Base-by-base conservation (phyloP, 1,140 invertebrate species). In the Colletes latitarsis region DNA sequence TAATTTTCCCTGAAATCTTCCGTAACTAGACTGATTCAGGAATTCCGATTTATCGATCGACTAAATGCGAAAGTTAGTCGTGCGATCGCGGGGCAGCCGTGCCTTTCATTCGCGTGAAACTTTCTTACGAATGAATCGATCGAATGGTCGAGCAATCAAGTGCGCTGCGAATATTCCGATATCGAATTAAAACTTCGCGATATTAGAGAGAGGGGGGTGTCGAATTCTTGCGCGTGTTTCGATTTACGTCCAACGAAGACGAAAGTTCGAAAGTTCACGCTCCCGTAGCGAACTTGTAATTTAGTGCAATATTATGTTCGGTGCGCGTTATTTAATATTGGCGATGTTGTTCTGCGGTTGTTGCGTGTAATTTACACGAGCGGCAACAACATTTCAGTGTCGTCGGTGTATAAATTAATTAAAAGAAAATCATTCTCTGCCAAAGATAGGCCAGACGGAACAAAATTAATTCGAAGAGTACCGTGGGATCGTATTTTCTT, bases 161-260 rank as follows among this genome's bases (percentile, higher is more conserved):
- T 68, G 66, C 62, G 52, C 55, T 41, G 55, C 46, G 75, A 77
- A 77, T 77, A 77, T 71, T 62, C 67, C 76, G 67, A 71, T 71
- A 63, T 77, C 67, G 46, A 77, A 77, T 77, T 77, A 77, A 77
- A 77, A 77, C 60, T 77, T 49, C 3, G 6, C 3, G 21, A 52
- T 52, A 67, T 67, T 67, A 67, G 64, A 12, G 19, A 10, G 64
- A 3, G n/a, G 21, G 15, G 17, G n/a, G 58, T 2, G 43, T 5
- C 14, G 14, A 77, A 77, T 77, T 52, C 66, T 60, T n/a, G 39
- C 64, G 19, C 55, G 52, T n/a, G 30, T 43, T 41, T 14, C 8
- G 17, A 58, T 43, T 46, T 49, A 9, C 6, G 17, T 49, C 21
- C 62, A 9, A 43, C 60, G n/a, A 14, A 43, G 49, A 17, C 62